These are phyloP conservation scores for Merops nubicus DNA, from an alignment of 2,113 vertebrate genomes.

Conservation along the genomic window DNA sequence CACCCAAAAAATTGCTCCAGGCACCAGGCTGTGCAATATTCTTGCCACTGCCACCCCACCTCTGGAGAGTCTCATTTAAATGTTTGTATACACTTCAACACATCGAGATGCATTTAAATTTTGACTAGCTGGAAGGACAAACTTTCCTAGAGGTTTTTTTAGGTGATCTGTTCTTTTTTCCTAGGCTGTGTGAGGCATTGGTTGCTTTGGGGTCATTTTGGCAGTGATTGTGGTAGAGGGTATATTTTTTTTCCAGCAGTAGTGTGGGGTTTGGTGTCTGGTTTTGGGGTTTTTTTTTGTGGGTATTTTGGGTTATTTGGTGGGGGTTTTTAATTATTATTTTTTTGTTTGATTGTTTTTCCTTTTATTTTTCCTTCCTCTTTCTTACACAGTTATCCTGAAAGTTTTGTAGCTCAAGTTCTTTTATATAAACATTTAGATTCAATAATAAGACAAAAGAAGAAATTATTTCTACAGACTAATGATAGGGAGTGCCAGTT, in stretches of 20 bases:
- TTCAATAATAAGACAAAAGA: not conserved
- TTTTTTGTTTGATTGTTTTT: too few relatives aligned
- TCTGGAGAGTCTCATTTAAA: not conserved
- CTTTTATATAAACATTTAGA: not conserved
- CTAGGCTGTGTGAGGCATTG: not conserved
- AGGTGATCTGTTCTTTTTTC: not conserved
- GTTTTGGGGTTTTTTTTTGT: accelerated
- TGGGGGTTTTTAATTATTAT: too few relatives aligned
- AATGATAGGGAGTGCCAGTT: not conserved
- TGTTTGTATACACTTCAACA: not conserved
- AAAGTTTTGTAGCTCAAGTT: not conserved
- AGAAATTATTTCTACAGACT: not conserved
- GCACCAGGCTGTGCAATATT: not conserved
- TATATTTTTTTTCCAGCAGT: not conserved
- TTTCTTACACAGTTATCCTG: not conserved
- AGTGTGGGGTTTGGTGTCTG: too few relatives aligned
- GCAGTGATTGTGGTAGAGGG: not conserved
- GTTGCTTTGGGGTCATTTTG: not conserved
- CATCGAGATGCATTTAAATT: not conserved
- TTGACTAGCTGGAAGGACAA: not conserved
- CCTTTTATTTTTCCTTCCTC: too few relatives aligned
- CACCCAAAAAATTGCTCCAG: not conserved
- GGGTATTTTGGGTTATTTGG: too few relatives aligned
- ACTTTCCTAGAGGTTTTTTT: not conserved
- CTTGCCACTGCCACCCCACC: not conserved